Evolutionary conservation across 2,113 vertebrate species (phyloP).

Genomic region (Podilymbus podiceps): DNA sequence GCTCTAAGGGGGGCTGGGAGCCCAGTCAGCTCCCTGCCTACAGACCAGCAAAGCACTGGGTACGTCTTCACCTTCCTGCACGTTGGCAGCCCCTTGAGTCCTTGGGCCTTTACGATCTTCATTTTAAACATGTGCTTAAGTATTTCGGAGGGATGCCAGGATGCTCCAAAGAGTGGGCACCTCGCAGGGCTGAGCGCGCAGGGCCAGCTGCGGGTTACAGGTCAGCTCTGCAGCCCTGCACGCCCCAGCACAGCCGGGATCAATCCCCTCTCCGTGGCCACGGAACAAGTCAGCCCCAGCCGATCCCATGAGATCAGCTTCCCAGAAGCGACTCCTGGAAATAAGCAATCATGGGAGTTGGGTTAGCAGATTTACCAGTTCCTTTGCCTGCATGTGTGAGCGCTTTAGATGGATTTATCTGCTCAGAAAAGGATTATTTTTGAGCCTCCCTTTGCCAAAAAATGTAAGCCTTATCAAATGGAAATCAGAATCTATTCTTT

Average conservation of each 20-base stretch:
- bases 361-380: neutral
- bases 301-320: neutral
- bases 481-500: constrained; percentile 46
- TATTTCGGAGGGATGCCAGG: accelerated
- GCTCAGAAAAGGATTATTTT: constrained; percentile 59
- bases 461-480: constrained; percentile 44
- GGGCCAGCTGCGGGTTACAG: neutral
- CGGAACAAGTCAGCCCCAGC: accelerated
- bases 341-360: neutral
- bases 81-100: neutral
- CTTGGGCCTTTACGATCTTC: neutral
- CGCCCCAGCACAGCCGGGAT: neutral
- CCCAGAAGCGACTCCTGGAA: neutral
- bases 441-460: constrained; percentile 35
- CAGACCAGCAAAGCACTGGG: neutral
- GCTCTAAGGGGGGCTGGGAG: accelerated
- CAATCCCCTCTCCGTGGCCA: accelerated
- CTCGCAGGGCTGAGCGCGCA: accelerated
- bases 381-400: neutral
- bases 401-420: constrained; percentile 39
- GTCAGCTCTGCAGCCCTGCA: neutral
- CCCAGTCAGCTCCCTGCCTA: neutral
- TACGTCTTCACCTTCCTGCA: accelerated
- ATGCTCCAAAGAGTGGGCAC: accelerated
- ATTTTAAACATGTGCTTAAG: accelerated